phyloP scores from a whole-genome alignment of 2,113 vertebrate species.

The Plecturocebus donacophilus region DNA sequence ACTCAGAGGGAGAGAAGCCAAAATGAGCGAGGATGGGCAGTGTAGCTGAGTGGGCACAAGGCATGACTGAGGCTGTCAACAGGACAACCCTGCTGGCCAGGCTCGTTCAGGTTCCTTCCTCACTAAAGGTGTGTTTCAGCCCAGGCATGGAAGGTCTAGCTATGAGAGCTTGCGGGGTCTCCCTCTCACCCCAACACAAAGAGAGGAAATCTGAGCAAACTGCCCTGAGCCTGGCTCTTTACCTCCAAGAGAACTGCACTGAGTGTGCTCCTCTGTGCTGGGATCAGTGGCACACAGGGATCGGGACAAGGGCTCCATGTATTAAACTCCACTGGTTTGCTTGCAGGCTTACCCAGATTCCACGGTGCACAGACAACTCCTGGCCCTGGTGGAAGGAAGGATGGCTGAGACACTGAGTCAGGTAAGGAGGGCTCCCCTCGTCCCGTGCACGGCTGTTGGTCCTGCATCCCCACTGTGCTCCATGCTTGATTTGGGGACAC shows the following conservation, averaged over 20 bases:
- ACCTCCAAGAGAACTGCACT: background rate
- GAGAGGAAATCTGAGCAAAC: background rate
- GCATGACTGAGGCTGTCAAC: background rate
- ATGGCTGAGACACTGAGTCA: conserved; percentile 46
- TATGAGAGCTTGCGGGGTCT: fast-evolving
- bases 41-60: fast-evolving
- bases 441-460: fast-evolving
- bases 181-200: no score
- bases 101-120: fast-evolving
- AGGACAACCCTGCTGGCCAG: no score
- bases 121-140: background rate
- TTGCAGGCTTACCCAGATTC: background rate
- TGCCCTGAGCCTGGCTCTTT: background rate
- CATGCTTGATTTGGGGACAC: no score
- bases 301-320: background rate
- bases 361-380: fast-evolving
- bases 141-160: fast-evolving
- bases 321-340: background rate
- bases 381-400: background rate
- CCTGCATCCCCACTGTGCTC: background rate
- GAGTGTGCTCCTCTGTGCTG: background rate
- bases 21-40: background rate
- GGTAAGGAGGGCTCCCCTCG: conserved; percentile 20
- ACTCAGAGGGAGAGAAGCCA: background rate
- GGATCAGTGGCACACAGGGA: fast-evolving